Evolutionary conservation across 2,797 vertebrate genomes (phyloP).

Genomic region (Masticophis lateralis): DNA sequence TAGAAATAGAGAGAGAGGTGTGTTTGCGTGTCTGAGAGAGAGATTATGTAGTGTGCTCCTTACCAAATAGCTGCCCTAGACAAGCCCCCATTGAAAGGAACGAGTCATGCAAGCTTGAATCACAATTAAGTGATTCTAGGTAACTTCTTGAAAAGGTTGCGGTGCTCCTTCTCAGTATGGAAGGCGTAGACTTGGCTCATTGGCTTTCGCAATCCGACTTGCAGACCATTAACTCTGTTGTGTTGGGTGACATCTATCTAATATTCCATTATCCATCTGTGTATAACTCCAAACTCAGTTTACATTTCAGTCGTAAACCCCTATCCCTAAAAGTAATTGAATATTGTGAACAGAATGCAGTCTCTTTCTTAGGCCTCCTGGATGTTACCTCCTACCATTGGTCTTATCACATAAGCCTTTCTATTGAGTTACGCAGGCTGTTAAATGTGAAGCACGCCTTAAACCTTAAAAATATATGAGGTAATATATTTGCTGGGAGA

Average conservation of each 20-base stretch:
- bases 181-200: not conserved
- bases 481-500: not conserved
- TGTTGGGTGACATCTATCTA: not conserved
- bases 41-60: not conserved
- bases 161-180: not conserved
- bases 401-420: not conserved
- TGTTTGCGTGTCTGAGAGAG: not conserved
- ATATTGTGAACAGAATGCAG: not conserved
- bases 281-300: not conserved
- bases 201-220: not conserved
- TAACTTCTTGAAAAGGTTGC: not conserved
- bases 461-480: not conserved
- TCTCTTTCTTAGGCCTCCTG: not conserved
- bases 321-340: not conserved
- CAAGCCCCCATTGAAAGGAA: not conserved
- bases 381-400: not conserved
- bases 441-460: not conserved
- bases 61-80: not conserved
- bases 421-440: not conserved
- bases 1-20: too few species aligned
- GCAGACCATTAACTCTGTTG: not conserved
- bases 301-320: constrained; percentile 1
- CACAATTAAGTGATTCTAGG: not conserved
- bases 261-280: constrained; percentile 8
- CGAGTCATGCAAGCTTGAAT: not conserved